Conservation (phyloP, 1,140 invertebrate species). For the Telenomus remus region DNA sequence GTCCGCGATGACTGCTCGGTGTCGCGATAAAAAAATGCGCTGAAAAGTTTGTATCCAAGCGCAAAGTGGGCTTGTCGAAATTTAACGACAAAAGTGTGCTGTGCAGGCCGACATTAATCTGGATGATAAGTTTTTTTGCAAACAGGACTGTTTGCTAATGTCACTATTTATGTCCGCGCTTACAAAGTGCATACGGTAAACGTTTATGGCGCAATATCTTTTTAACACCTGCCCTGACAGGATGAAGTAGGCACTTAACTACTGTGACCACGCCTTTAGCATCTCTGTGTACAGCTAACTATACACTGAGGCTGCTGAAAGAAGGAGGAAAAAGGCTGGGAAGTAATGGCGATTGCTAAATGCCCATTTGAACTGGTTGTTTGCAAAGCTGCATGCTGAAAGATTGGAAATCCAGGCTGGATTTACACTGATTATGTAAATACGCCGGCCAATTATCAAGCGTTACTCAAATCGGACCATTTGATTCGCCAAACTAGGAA, state of each 20-base stretch:
- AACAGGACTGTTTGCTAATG: constrained; percentile 53
- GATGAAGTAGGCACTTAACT: constrained; percentile 56
- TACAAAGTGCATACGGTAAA: constrained; percentile 53
- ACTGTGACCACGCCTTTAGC: constrained; percentile 49
- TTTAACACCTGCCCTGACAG: constrained; percentile 55
- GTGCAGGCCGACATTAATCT: constrained; percentile 31
- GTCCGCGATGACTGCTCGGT: constrained; percentile 15
- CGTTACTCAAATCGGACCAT: constrained; percentile 19
- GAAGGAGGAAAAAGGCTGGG: constrained; percentile 14
- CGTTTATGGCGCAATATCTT: constrained; percentile 57
- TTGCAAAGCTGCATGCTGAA: constrained; percentile 37
- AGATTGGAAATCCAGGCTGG: constrained; percentile 41
- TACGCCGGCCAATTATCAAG: constrained; percentile 39
- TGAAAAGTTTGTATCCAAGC: constrained; percentile 1
- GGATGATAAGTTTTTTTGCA: constrained; percentile 42
- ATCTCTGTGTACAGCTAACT: constrained; percentile 42
- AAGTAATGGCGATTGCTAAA: constrained; percentile 43
- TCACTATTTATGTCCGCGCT: constrained; percentile 41
- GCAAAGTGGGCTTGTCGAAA: background rate
- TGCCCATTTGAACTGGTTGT: constrained; percentile 34
- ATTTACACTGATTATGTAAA: constrained; percentile 50
- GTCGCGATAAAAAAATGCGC: constrained; percentile 19
- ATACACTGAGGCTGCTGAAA: constrained; percentile 17
- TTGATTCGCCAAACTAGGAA: constrained; percentile 24
- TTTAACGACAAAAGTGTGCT: constrained; percentile 22